Evolutionary conservation across 1,140 invertebrate species (phyloP).

Genomic region (Aphaenogaster rudis): DNA sequence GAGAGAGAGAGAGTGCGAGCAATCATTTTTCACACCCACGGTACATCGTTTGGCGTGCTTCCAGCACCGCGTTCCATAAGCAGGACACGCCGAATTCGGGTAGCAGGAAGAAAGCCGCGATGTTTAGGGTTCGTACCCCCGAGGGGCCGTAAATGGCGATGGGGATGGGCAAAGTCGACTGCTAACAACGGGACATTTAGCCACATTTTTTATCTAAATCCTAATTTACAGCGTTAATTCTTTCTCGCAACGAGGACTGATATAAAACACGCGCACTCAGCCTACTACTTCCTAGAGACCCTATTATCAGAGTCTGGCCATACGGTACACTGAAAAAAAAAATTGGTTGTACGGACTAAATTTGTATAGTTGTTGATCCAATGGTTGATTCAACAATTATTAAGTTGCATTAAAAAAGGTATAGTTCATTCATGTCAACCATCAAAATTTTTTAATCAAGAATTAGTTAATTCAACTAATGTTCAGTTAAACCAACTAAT

Average conservation of each 20-base stretch:
- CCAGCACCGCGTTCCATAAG: conserved; percentile 73
- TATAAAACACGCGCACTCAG: neutral
- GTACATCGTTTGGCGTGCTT: conserved; percentile 77
- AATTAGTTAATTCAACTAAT: too few relatives aligned
- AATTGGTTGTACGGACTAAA: too few relatives aligned
- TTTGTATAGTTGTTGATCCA: too few relatives aligned
- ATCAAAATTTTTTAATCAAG: too few relatives aligned
- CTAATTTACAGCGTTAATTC: conserved; percentile 25
- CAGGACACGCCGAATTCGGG: conserved; percentile 25
- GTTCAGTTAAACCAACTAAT: too few relatives aligned
- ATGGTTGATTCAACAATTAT: too few relatives aligned
- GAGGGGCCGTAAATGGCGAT: neutral
- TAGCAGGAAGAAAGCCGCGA: neutral
- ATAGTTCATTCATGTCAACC: too few relatives aligned
- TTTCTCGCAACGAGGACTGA: neutral
- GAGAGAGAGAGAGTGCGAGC: conserved; percentile 38
- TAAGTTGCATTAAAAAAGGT: too few relatives aligned
- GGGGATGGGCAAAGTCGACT: neutral
- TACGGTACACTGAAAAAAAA: too few relatives aligned
- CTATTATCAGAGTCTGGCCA: too few relatives aligned
- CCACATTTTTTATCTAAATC: conserved; percentile 37
- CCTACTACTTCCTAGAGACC: neutral
- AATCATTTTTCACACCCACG: conserved; percentile 73
- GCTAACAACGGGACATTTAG: neutral
- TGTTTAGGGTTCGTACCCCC: neutral